These are phyloP conservation scores for Aphelenchoides besseyi DNA, from an alignment of 1,140 invertebrate species.

Conservation along the genomic window DNA sequence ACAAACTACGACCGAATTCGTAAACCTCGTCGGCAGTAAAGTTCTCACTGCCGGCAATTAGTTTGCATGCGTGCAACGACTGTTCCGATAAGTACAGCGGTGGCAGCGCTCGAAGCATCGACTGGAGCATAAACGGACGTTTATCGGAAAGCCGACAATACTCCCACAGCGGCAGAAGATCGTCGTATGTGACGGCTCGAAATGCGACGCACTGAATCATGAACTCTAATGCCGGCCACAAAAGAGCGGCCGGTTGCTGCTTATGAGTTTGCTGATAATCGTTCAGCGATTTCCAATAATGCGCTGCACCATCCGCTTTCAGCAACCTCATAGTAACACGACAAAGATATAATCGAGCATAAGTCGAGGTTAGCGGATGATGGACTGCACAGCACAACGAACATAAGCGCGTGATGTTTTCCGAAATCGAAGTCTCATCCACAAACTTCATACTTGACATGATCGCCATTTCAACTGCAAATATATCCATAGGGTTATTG, in stretches of 20 bases:
- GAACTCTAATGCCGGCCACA: slow-evolving; percentile 48
- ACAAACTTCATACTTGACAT: slow-evolving; percentile 40
- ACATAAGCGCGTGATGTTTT: slow-evolving; percentile 42
- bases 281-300: slow-evolving; percentile 45
- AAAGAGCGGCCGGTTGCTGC: slow-evolving; percentile 29
- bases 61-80: slow-evolving; percentile 40
- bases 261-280: slow-evolving; percentile 45
- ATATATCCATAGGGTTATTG: not conserved
- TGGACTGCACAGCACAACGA: slow-evolving; percentile 25
- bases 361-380: slow-evolving; percentile 45
- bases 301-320: slow-evolving; percentile 5
- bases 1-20: slow-evolving; percentile 31
- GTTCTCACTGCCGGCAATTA: slow-evolving; percentile 27
- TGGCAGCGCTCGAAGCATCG: slow-evolving; percentile 39
- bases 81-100: slow-evolving; percentile 46
- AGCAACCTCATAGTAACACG: not conserved
- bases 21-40: slow-evolving; percentile 39
- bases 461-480: slow-evolving; percentile 28
- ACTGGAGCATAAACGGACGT: slow-evolving; percentile 32
- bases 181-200: slow-evolving; percentile 45
- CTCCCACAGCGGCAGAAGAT: slow-evolving; percentile 46
- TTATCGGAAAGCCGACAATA: slow-evolving; percentile 43
- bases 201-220: slow-evolving; percentile 47
- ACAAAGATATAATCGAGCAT: slow-evolving; percentile 24
- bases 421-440: slow-evolving; percentile 34